Evolutionary conservation across 2,888 invertebrate species (phyloP), one percentile per base, ranked within the genome.

Genomic region (Clepsis dumicolana): DNA sequence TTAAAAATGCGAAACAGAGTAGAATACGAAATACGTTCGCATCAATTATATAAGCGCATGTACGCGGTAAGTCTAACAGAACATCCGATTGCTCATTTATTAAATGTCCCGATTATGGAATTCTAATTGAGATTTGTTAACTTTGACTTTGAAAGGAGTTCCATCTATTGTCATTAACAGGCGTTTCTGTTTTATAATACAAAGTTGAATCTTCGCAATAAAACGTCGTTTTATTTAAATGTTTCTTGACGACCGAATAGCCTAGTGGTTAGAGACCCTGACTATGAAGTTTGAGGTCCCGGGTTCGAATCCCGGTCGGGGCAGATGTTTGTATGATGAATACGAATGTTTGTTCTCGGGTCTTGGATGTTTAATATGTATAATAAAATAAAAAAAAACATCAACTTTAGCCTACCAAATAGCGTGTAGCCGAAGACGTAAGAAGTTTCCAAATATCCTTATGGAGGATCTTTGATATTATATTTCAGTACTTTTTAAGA

Each of bases 391-490:
- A n/a, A n/a, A n/a, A n/a, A n/a, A 65, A 65, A 61, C 48, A 35
- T 24, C 35, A 44, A 61, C 44, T 66, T 61, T 48, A 16, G n/a
- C n/a, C n/a, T n/a, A 60, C 60, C 29, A 44, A 60, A n/a, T 61
- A 25, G 25, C 44, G 32, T 18, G 16, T n/a, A 44, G 14, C 54
- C 54, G 25, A 64, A 44, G n/a, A 66, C 61, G 66, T 66, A 48
- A 61, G 66, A 66, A 66, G 61, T 66, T 61, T 66, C 32, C 48
- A 54, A 66, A 66, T 66, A 61, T 27, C 32, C 52, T n/a, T 53
- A 27, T 7, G n/a, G 25, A 35, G 29, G 48, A 25, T 14, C 35
- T 61, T 66, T 38, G 44, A 66, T 14, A 48, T 61, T 61, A 66
- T 14, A 48, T 61, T 61, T 61, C n/a, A 35, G 61, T 66, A 61